A percentile compares a stretch with the other conserved stretches of the same genome.
Evolutionary conservation across 2,888 invertebrate genomes (phyloP).

Genomic region (Eupsilia transversa): DNA sequence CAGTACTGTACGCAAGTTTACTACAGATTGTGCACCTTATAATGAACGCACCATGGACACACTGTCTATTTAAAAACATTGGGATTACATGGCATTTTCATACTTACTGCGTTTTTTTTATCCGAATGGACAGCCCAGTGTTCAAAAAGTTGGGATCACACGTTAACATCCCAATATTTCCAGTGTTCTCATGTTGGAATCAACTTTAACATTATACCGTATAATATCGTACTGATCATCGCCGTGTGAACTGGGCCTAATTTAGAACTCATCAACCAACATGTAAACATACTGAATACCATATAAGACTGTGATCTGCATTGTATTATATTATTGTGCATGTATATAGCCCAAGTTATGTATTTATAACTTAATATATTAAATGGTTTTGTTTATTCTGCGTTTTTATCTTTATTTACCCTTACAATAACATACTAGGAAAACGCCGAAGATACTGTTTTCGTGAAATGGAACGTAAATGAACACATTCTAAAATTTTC

Average conservation of each 20-base stretch:
- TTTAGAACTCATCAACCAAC: conserved; percentile 29
- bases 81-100: neutral
- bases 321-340: conserved; percentile 74
- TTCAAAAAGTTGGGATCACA: no score
- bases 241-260: neutral
- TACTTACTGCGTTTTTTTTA: neutral
- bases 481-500: neutral
- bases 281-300: conserved; percentile 61
- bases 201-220: neutral
- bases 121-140: no score
- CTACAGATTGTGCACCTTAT: no score
- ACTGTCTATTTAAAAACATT: no score
- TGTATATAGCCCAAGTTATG: conserved; percentile 72
- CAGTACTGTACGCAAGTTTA: neutral
- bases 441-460: neutral
- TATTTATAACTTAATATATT: conserved; percentile 74
- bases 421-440: no score
- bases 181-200: neutral
- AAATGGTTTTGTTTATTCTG: conserved; percentile 73
- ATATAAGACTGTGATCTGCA: conserved; percentile 82
- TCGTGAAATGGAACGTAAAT: conserved; percentile 38
- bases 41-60: no score
- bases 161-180: no score
- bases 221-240: neutral
- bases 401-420: conserved; percentile 19